Evolutionary conservation across 2,113 vertebrate species (phyloP).

Genomic region (Sarotherodon lohbergeri): DNA sequence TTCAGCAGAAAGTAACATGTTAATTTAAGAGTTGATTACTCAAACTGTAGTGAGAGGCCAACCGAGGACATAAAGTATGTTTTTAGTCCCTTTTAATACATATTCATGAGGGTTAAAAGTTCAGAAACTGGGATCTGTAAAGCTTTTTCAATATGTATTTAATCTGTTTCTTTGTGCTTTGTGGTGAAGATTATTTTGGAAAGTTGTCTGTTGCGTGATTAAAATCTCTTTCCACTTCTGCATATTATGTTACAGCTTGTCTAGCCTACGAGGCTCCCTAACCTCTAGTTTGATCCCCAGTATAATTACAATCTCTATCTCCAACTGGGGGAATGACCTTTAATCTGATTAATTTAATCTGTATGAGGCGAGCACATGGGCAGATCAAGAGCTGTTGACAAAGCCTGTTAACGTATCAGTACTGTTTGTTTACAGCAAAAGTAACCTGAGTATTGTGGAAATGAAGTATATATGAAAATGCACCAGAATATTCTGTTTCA

Average conservation of each 20-base stretch:
- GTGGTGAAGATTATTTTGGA: neutral
- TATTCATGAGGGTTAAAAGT: neutral
- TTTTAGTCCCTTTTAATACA: neutral
- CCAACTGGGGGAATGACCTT: neutral
- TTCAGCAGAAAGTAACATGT: neutral
- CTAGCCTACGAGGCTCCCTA: neutral
- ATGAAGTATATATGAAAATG: neutral
- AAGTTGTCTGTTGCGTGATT: neutral
- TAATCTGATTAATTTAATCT: slow-evolving; percentile 49
- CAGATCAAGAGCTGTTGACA: neutral
- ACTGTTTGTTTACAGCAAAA: neutral
- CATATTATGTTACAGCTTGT: neutral
- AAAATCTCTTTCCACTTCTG: neutral
- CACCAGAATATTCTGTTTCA: neutral
- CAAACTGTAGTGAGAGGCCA: neutral
- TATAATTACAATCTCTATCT: neutral
- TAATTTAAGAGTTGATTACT: neutral
- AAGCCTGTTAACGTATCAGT: neutral
- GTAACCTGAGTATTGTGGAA: neutral
- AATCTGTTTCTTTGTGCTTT: neutral
- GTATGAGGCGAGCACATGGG: neutral
- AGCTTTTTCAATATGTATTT: neutral
- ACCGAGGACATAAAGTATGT: neutral
- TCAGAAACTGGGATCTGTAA: neutral
- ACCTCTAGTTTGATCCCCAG: neutral